A percentile compares a stretch with the other conserved stretches of the same genome.
Conservation (phyloP, 2,797 vertebrate genomes). For the Cyprinella venusta region DNA sequence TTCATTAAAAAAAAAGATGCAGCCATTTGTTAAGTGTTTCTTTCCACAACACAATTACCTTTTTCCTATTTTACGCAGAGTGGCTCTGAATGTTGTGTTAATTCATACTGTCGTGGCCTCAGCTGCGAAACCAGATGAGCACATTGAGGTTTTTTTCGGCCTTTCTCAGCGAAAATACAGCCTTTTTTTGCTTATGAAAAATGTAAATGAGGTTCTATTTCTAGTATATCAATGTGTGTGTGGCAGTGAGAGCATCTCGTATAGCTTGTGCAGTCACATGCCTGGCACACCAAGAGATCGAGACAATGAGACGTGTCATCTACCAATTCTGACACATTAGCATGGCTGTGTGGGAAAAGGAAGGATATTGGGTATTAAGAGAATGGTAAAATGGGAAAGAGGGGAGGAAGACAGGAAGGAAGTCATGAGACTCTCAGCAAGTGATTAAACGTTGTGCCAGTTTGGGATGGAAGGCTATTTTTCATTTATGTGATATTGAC, state of each 20-base stretch:
- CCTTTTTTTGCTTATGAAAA: conserved; percentile 64
- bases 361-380: conserved; percentile 41
- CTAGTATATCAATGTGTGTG: conserved; percentile 55
- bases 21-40: not conserved
- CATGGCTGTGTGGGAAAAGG: conserved; percentile 25
- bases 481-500: conserved; percentile 7
- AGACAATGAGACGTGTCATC: conserved; percentile 42
- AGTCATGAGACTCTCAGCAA: not conserved
- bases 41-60: not conserved
- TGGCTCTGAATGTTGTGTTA: conserved; percentile 5
- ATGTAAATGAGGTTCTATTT: conserved; percentile 76
- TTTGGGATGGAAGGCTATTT: conserved; percentile 15
- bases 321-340: conserved; percentile 40
- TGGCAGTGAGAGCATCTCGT: conserved; percentile 43
- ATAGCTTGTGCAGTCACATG: conserved; percentile 23
- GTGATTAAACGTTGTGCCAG: conserved; percentile 22
- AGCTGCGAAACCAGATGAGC: not conserved
- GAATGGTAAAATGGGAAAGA: conserved; percentile 27
- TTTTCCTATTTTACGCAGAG: not conserved
- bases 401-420: not conserved
- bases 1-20: not conserved
- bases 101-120: conserved; percentile 16
- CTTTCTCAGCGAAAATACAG: conserved; percentile 16
- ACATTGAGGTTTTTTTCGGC: not conserved
- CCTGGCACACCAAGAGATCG: conserved; percentile 32